phyloP scores from a whole-genome alignment of 1,140 invertebrate genomes.

The Oryctes rhinoceros region DNA sequence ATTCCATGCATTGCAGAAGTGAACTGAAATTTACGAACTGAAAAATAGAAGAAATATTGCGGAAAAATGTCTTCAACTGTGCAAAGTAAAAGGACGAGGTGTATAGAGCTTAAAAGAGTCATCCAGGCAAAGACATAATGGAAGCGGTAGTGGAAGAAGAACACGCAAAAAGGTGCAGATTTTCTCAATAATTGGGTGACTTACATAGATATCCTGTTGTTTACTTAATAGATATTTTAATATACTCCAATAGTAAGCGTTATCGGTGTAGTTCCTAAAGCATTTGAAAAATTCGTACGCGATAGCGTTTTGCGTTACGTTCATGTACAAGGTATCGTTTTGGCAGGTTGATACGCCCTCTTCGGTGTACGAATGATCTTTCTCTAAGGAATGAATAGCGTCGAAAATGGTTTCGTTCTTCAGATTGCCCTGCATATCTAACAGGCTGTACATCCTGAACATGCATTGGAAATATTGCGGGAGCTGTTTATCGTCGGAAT shows the following conservation, averaged over 20 bases:
- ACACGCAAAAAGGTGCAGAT: not conserved
- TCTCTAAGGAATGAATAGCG: not conserved
- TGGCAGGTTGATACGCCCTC: not conserved
- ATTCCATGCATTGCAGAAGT: no score
- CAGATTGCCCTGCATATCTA: not conserved
- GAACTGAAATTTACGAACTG: no score
- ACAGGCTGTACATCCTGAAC: constrained; percentile 10
- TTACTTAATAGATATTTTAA: constrained; percentile 18
- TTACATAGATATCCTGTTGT: constrained; percentile 8
- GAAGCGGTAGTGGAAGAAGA: not conserved
- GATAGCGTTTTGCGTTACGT: constrained; percentile 7
- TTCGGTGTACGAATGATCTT: not conserved
- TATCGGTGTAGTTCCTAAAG: constrained; percentile 11
- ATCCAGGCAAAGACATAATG: no score
- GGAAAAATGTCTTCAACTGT: no score
- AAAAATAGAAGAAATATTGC: no score
- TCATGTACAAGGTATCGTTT: constrained; percentile 8
- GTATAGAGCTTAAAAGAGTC: no score
- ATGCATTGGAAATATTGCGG: constrained; percentile 16
- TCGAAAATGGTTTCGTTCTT: constrained; percentile 10
- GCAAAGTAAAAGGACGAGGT: no score
- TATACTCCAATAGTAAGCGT: constrained; percentile 18
- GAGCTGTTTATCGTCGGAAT: not conserved
- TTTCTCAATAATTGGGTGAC: not conserved
- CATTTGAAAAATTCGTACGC: constrained; percentile 15